Conservation (phyloP, 2,797 vertebrate species). For the Acipenser transmontanus region DNA sequence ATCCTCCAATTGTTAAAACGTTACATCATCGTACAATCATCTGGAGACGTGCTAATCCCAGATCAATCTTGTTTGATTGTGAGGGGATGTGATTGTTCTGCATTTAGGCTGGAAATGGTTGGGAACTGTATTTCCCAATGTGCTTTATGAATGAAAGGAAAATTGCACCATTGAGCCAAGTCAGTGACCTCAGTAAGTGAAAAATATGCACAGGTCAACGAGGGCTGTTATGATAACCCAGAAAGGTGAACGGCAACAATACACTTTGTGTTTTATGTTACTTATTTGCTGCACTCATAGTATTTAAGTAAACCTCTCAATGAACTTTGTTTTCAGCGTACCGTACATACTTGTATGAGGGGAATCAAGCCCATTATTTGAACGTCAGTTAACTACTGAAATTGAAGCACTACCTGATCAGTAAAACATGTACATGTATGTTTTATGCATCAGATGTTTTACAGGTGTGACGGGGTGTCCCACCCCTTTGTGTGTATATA, state of each 20-base stretch:
- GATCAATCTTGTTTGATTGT: constrained; percentile 70
- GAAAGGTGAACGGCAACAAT: constrained; percentile 58
- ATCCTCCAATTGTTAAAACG: constrained; percentile 96
- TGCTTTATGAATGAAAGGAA: constrained; percentile 85
- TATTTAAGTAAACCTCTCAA: too few relatives aligned
- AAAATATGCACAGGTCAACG: constrained; percentile 90
- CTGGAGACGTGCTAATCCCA: constrained; percentile 61
- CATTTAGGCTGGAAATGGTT: constrained; percentile 83
- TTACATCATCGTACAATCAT: constrained; percentile 79
- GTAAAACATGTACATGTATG: too few relatives aligned
- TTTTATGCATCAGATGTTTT: too few relatives aligned
- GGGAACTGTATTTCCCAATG: constrained; percentile 89
- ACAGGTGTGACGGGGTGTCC: too few relatives aligned
- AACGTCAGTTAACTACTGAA: too few relatives aligned
- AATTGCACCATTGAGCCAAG: constrained; percentile 77
- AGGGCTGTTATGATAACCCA: constrained; percentile 62
- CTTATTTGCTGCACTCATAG: too few relatives aligned
- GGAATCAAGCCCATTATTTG: too few relatives aligned
- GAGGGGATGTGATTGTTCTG: constrained; percentile 83
- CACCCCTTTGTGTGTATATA: too few relatives aligned
- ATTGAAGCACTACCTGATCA: too few relatives aligned
- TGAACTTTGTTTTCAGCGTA: too few relatives aligned
- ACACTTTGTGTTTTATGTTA: constrained; percentile 48
- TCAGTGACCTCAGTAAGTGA: constrained; percentile 79
- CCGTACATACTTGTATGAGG: too few relatives aligned